Percentiles rank a stretch among this genome's conserved stretches.
These are phyloP conservation scores for Pyrgilauda ruficollis DNA, from an alignment of 2,113 vertebrate species.

Conservation along the genomic window DNA sequence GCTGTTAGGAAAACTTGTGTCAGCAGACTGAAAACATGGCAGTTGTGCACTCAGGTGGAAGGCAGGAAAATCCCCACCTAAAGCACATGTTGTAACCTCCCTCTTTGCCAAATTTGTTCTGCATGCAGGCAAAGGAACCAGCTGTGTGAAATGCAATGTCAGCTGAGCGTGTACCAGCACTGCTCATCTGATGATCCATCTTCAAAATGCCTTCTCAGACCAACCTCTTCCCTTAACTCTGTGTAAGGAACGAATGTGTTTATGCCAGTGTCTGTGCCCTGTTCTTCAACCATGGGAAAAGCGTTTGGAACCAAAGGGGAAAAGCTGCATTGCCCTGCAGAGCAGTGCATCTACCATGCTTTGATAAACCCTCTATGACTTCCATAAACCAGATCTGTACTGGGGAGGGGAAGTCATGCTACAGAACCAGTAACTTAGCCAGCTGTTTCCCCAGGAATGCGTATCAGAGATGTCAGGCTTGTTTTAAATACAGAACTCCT, in stretches of 20 bases:
- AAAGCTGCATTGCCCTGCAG: not conserved
- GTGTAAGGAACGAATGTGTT: not conserved
- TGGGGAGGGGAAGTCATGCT: not conserved
- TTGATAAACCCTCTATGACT: not conserved
- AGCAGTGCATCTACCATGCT: fast-evolving
- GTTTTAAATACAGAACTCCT: not conserved
- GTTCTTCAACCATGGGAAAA: not conserved
- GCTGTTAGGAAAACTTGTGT: not conserved
- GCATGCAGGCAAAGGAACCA: not conserved
- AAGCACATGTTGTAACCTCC: not conserved
- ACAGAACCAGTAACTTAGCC: not conserved
- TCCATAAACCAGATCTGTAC: not conserved
- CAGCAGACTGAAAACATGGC: not conserved
- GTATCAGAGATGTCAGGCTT: not conserved
- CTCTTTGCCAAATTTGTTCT: not conserved
- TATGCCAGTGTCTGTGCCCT: fast-evolving
- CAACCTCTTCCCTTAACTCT: not conserved
- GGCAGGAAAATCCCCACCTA: not conserved
- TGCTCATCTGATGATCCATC: not conserved
- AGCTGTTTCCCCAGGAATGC: not conserved
- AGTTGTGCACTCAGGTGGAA: not conserved
- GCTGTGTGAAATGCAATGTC: not conserved
- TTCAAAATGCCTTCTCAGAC: not conserved
- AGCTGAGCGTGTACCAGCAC: not conserved
- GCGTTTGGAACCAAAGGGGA: not conserved